Conservation (phyloP, 1,140 invertebrate genomes). For the Brachionus koreanus region DNA sequence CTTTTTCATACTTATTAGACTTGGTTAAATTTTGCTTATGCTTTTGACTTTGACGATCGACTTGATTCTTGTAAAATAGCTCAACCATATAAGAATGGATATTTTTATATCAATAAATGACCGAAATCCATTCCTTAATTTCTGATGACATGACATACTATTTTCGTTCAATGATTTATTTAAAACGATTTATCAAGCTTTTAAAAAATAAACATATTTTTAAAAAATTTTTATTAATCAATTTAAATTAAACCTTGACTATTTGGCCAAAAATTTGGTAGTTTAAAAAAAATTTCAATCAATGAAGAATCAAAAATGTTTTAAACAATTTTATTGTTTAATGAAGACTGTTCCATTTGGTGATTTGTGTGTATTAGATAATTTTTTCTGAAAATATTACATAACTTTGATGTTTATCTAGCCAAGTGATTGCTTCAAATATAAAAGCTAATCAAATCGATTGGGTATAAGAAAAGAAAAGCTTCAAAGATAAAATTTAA, state of each 20-base stretch:
- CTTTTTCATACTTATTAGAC: background rate
- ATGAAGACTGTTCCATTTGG: background rate
- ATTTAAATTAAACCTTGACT: background rate
- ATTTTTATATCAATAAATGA: background rate
- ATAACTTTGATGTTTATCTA: constrained; percentile 9
- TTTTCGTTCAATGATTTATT: too few relatives aligned
- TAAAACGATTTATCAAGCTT: background rate
- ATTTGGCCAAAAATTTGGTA: background rate
- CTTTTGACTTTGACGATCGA: background rate
- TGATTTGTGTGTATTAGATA: background rate
- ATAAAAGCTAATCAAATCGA: background rate
- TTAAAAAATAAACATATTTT: background rate
- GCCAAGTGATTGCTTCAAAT: background rate
- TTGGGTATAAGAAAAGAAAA: background rate
- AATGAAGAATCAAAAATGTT: background rate
- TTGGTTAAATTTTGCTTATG: background rate
- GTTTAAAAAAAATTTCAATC: background rate
- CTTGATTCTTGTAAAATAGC: background rate
- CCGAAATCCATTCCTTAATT: background rate
- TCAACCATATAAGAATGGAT: background rate
- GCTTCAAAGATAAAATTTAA: background rate
- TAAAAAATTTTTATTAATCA: background rate
- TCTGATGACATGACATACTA: background rate
- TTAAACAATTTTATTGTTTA: background rate
- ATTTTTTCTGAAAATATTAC: background rate